Evolutionary conservation across 1,140 invertebrate species (phyloP), one percentile per base, ranked within the genome.

Genomic region (Drosophila yakuba): DNA sequence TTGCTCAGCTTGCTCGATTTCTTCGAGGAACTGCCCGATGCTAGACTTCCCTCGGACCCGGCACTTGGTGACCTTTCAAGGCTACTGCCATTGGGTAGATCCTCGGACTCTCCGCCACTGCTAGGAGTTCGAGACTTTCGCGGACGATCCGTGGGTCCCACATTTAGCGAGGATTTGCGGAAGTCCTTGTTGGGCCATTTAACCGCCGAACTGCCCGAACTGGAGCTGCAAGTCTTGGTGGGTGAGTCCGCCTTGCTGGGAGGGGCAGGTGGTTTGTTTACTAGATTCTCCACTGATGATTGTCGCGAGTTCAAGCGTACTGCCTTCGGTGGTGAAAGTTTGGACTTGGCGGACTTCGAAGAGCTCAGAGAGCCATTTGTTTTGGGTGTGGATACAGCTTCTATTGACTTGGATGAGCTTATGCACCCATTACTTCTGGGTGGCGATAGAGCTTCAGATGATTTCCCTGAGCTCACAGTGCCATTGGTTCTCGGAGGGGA

Each of bases 91-190:
- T 54, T 80, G 17, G 64, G 43, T 23, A 58, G 47, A 28, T 79
- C 90, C 77, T 90, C 88, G 1, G 77, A 90, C 41, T 91, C 93
- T 1, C 78, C 91, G 0, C 88, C 89, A 14, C 90, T 92, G 52
- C 88, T 92, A 10, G 91, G 86, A 14, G 91, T 91, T 25, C 90
- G 75, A 0, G 85, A 91, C 48, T 91, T 90, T 17, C 93, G 92
- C 0, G 91, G 81, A 36, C 92, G 88, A 17, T 92, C 93, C 0
- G 93, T 93, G 38, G 91, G 93, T 60, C 94, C 94, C 94, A 96
- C 96, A 86, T 96, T 97, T 8, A 96, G 90, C 0, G 95, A 94
- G 0, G 96, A 96, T 90, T 97, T 96, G 11, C 96, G 93, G 80
- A 96, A 96, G 85, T 96, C 96, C 92, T 96, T 96, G 88, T 96